Evolutionary conservation across 2,113 vertebrate species (phyloP).

Genomic region (Eupsittula cactorum): DNA sequence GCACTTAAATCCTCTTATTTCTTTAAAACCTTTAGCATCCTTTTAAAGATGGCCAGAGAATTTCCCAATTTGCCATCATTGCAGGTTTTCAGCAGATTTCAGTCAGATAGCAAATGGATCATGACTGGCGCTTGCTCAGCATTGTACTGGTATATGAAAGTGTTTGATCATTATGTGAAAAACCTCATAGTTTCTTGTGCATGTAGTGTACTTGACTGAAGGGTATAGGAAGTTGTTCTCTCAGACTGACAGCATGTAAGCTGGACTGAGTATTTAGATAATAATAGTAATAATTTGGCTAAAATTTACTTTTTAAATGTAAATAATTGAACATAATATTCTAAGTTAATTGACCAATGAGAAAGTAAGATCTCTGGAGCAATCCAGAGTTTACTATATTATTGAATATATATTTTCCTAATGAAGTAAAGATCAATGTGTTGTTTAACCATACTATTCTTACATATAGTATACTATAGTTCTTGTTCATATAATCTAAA

Average conservation of each 20-base stretch:
- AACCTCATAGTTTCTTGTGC: background rate
- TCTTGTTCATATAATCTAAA: background rate
- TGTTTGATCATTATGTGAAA: background rate
- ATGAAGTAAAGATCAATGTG: background rate
- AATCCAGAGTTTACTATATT: background rate
- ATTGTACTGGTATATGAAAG: background rate
- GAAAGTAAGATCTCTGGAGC: background rate
- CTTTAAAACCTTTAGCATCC: background rate
- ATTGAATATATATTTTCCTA: background rate
- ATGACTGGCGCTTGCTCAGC: background rate
- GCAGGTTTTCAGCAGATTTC: background rate
- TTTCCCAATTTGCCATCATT: background rate
- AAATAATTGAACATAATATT: background rate
- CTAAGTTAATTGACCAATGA: background rate
- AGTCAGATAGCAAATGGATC: background rate
- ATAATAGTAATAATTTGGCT: background rate
- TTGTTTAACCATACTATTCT: background rate
- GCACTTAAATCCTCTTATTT: background rate
- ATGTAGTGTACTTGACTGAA: background rate
- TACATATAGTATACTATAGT: background rate
- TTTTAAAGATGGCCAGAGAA: background rate
- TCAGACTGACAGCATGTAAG: background rate
- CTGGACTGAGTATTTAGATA: background rate
- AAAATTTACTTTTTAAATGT: background rate
- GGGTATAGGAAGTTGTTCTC: background rate